Conservation (phyloP, 2,113 vertebrate species). For the Sapayoa aenigma region DNA sequence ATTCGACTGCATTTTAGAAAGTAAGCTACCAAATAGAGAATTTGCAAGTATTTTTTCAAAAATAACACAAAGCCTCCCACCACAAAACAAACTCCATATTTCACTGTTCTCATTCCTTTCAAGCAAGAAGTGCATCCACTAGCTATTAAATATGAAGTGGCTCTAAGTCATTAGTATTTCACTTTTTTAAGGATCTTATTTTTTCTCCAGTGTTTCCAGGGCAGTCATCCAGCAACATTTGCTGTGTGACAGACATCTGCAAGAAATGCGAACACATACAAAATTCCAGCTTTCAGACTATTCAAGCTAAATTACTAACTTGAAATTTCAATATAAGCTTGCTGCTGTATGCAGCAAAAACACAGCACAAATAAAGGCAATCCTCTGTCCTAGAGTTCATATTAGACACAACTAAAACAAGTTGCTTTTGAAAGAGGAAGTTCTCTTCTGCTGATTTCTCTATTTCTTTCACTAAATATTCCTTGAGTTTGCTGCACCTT, state of each 20-base stretch:
- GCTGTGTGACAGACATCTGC: constrained; percentile 24
- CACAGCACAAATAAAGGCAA: not conserved
- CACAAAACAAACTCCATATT: not conserved
- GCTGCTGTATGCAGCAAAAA: not conserved
- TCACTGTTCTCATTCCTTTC: not conserved
- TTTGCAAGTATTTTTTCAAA: not conserved
- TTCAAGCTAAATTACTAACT: not conserved
- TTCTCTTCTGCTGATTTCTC: not conserved
- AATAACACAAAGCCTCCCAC: not conserved
- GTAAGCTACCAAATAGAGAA: not conserved
- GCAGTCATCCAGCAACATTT: constrained; percentile 13
- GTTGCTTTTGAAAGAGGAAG: not conserved
- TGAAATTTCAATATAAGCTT: not conserved
- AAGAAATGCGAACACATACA: not conserved
- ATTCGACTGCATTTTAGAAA: not conserved
- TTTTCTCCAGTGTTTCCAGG: not conserved
- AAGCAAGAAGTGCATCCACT: not conserved
- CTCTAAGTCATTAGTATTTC: constrained; percentile 19
- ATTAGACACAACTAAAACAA: not conserved
- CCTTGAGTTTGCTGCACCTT: not conserved
- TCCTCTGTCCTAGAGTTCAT: not conserved
- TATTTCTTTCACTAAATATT: not conserved
- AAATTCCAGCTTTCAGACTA: constrained; percentile 9
- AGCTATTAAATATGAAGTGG: not conserved
- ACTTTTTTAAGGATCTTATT: not conserved